Percentiles rank a stretch among this genome's conserved stretches.
Evolutionary conservation across 2,797 vertebrate species (phyloP).

Genomic region (Rhabdomys pumilio): DNA sequence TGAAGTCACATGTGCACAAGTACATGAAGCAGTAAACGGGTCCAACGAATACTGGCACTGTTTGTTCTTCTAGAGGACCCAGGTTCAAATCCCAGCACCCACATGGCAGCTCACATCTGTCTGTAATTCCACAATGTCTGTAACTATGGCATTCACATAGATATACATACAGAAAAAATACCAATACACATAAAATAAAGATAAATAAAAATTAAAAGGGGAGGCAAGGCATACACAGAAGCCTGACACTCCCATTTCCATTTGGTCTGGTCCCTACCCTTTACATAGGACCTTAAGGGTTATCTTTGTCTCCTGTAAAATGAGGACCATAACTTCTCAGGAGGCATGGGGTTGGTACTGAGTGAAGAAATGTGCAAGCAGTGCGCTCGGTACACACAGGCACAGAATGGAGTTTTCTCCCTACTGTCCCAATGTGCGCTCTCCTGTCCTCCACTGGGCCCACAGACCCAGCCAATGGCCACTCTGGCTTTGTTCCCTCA

Average conservation of each 20-base stretch:
- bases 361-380: not conserved
- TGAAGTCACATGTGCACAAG: not conserved
- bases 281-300: not conserved
- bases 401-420: not conserved
- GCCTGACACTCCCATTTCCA: not conserved
- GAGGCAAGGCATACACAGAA: too few species aligned
- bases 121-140: too few species aligned
- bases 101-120: too few species aligned
- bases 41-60: not conserved
- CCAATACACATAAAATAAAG: not conserved
- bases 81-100: too few species aligned
- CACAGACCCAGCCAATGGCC: not conserved
- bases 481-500: not conserved
- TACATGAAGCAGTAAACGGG: not conserved
- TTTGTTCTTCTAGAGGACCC: too few species aligned
- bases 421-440: not conserved
- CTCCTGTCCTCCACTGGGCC: not conserved
- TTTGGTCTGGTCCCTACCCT: not conserved
- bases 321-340: not conserved
- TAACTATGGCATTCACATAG: too few species aligned
- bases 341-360: not conserved
- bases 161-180: too few species aligned
- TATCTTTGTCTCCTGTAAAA: conserved; percentile 4
- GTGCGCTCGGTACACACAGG: not conserved
- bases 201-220: not conserved